A percentile compares a stretch with the other conserved stretches of the same genome.
phyloP scores from a whole-genome alignment of 1,140 invertebrate genomes.

The Camponotus floridanus region DNA sequence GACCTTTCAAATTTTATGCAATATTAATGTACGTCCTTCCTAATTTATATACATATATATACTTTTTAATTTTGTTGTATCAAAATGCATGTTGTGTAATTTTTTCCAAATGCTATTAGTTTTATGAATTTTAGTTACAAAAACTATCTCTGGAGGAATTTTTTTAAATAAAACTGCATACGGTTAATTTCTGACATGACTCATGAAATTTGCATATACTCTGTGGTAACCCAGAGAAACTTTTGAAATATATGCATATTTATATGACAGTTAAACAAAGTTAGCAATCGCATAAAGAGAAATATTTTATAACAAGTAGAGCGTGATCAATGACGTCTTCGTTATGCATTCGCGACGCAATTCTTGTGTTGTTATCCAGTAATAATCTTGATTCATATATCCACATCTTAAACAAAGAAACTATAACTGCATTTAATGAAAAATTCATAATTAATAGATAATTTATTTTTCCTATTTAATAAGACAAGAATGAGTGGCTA shows the following conservation, averaged over 20 bases:
- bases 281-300: neutral
- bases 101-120: neutral
- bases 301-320: constrained; percentile 11
- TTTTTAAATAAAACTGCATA: neutral
- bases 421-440: neutral
- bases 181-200: neutral
- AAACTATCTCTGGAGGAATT: neutral
- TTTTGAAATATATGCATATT: constrained; percentile 32
- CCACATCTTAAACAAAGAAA: neutral
- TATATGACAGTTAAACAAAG: neutral
- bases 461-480: neutral
- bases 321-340: constrained; percentile 17
- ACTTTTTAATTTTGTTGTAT: neutral
- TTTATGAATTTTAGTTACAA: neutral
- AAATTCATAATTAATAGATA: neutral
- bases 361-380: neutral
- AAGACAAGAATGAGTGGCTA: neutral
- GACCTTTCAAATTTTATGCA: neutral
- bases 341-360: neutral
- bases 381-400: constrained; percentile 1
- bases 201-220: neutral
- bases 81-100: neutral
- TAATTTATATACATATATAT: neutral
- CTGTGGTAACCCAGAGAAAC: neutral
- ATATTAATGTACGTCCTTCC: neutral